A percentile compares a stretch with the other conserved stretches of the same genome.
phyloP scores from a whole-genome alignment of 2,888 invertebrate species.

The Maniola hyperantus region DNA sequence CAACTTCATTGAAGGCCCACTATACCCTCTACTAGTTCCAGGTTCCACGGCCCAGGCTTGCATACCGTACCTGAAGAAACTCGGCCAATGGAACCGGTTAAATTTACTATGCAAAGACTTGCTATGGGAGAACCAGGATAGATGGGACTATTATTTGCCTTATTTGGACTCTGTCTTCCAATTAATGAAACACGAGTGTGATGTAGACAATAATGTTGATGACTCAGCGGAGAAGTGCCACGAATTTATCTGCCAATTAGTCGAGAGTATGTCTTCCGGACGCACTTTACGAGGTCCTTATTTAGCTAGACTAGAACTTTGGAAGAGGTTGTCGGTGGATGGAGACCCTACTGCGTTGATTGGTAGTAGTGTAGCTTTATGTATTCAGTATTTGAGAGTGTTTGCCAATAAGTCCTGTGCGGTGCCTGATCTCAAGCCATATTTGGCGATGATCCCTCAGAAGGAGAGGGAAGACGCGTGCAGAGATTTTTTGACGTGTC shows the following conservation, averaged over 20 bases:
- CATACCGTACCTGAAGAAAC: slow-evolving; percentile 87
- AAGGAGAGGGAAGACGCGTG: slow-evolving; percentile 83
- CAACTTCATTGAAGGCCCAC: slow-evolving; percentile 89
- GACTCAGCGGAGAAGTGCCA: slow-evolving; percentile 74
- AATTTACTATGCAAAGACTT: slow-evolving; percentile 89
- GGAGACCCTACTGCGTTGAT: slow-evolving; percentile 80
- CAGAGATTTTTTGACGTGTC: slow-evolving; percentile 83
- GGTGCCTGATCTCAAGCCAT: slow-evolving; percentile 91
- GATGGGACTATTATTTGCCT: slow-evolving; percentile 88
- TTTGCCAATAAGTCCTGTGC: slow-evolving; percentile 95
- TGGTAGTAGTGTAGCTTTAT: slow-evolving; percentile 86
- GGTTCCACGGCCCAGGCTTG: slow-evolving; percentile 86
- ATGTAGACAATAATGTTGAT: slow-evolving; percentile 56
- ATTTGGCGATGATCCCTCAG: slow-evolving; percentile 86
- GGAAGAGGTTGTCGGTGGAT: slow-evolving; percentile 82
- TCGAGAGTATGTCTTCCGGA: slow-evolving; percentile 74
- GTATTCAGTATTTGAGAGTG: slow-evolving; percentile 89
- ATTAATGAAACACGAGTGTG: slow-evolving; percentile 70
- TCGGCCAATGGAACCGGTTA: slow-evolving; percentile 89
- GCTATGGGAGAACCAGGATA: slow-evolving; percentile 87
- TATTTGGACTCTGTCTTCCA: slow-evolving; percentile 88
- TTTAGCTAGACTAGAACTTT: slow-evolving; percentile 91
- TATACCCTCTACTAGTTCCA: slow-evolving; percentile 86
- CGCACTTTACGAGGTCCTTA: slow-evolving; percentile 89
- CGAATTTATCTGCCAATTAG: slow-evolving; percentile 74